phyloP scores from a whole-genome alignment of 1,140 invertebrate species.

The Ostrea edulis region DNA sequence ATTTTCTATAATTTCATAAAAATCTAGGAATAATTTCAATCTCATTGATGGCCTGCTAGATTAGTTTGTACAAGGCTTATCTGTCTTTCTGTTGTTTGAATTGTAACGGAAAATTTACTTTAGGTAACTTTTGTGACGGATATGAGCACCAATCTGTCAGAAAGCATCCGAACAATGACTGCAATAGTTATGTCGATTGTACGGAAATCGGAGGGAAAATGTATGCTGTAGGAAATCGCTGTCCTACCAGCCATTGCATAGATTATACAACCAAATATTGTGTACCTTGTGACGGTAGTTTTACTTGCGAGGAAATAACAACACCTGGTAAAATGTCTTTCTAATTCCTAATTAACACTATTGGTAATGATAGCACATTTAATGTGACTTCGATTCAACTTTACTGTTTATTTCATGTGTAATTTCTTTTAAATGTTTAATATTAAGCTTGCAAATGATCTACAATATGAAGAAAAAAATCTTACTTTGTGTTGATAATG shows the following conservation, averaged over 20 bases:
- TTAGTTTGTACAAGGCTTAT: too few species aligned
- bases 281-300: neutral
- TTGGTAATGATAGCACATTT: too few species aligned
- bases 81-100: neutral
- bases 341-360: too few species aligned
- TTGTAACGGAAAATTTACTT: neutral
- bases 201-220: neutral
- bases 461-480: too few species aligned
- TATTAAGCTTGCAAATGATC: too few species aligned
- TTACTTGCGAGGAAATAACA: neutral
- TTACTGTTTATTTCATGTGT: too few species aligned
- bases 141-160: neutral
- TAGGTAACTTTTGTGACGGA: slow-evolving; percentile 3
- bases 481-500: too few species aligned
- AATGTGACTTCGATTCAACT: too few species aligned
- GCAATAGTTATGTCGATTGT: neutral
- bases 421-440: too few species aligned
- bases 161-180: neutral
- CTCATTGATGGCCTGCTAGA: too few species aligned
- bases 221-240: neutral
- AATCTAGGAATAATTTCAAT: neutral
- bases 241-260: neutral
- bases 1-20: too few species aligned
- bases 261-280: neutral
- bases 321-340: neutral